These are phyloP conservation scores for Dermochelys coriacea DNA, from an alignment of 2,797 vertebrate genomes.

Conservation along the genomic window DNA sequence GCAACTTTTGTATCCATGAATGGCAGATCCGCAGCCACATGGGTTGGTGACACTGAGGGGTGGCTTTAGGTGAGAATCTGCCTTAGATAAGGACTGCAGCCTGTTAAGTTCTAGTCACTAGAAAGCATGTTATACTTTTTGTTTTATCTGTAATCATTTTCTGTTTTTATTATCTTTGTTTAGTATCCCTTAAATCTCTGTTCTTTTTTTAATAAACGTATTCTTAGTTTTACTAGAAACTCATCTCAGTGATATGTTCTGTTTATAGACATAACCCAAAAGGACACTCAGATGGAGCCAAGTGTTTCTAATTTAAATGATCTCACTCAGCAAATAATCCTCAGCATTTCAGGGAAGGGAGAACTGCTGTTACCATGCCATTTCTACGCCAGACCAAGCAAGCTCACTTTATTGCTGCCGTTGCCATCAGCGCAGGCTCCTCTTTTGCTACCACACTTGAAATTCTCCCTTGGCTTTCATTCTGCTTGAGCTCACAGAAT, in stretches of 20 bases:
- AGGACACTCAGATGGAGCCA: neutral
- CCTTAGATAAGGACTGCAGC: neutral
- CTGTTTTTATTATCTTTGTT: neutral
- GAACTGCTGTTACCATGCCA: constrained; percentile 18
- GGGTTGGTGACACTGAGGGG: neutral
- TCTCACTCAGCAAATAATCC: constrained; percentile 46
- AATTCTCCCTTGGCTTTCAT: neutral
- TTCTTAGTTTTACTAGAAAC: neutral
- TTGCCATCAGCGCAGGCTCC: constrained; percentile 33
- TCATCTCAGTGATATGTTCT: neutral
- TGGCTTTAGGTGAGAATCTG: neutral
- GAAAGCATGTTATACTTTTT: neutral
- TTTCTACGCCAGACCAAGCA: constrained; percentile 31
- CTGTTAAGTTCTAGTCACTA: neutral
- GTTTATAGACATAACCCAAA: neutral
- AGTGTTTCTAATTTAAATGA: constrained; percentile 2
- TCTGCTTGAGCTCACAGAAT: neutral
- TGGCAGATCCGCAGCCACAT: neutral
- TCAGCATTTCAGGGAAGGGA: constrained; percentile 34
- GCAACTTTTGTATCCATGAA: neutral
- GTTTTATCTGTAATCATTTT: neutral
- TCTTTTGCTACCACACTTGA: neutral
- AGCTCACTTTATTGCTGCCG: neutral
- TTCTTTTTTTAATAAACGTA: neutral
- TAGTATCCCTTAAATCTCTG: neutral